Base-by-base conservation (phyloP, 1,140 invertebrate genomes). In the Mizuhopecten yessoensis region DNA sequence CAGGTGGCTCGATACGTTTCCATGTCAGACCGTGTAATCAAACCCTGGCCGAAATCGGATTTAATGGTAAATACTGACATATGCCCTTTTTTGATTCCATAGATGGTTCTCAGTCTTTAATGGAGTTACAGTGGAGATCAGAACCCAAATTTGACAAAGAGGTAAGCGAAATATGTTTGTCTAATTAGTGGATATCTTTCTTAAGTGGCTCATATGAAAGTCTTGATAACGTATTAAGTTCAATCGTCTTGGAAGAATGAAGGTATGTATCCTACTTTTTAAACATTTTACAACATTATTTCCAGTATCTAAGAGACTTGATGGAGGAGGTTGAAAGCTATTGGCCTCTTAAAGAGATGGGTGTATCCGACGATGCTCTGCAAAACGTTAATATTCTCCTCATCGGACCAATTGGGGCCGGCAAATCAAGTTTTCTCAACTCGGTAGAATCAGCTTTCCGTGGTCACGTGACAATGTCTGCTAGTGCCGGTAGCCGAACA, bases 271-370 rank as follows among this genome's bases (percentile, higher is more conserved):
- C n/a, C n/a, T n/a, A n/a, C n/a, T n/a, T n/a, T n/a, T n/a, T n/a
- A n/a, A n/a, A n/a, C n/a, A n/a, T n/a, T 39, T 13, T 13, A 45
- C 29, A 29, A 7, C 23, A 75, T 29, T 75, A n/a, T 75, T 75
- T 75, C 5, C 57, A 92, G 91, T 49, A 86, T 33, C 11, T 92
- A n/a, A 86, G 88, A n/a, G 17, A 34, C 0, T 86, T 92, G 33
- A 90, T 57, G 33, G 88, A 86, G 42, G 87, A 92, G 1, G 86
- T 92, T 13, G 91, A 90, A 33, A 57, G 86, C n/a, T 88, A 92
- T 75, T 88, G 49, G 34, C 91, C 91, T n/a, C 34, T 92, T 11
- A 42, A 88, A 34, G 91, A 92, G 1, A 90, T 88, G 42, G 88
- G 91, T 7, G 86, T 92, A 3, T n/a, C 45, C 34, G 88, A 92